These are phyloP conservation scores for Notiomystis cincta DNA, from an alignment of 2,113 vertebrate species.

Conservation along the genomic window DNA sequence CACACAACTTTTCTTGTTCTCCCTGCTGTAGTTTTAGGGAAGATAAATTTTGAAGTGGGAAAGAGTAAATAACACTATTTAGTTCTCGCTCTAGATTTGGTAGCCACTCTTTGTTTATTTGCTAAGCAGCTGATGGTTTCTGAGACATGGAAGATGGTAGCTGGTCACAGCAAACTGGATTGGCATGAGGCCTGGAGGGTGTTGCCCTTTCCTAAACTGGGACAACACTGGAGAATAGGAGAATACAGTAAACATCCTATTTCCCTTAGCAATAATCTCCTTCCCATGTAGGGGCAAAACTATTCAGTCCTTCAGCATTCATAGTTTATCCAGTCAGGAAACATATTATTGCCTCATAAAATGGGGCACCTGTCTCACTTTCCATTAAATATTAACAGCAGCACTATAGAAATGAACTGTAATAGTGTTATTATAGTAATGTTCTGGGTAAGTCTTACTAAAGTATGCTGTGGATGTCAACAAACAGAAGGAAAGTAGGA, in stretches of 20 bases:
- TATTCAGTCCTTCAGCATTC: not conserved
- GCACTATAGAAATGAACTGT: not conserved
- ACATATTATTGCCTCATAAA: conserved; percentile 37
- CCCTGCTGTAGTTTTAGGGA: not conserved
- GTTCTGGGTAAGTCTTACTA: conserved; percentile 21
- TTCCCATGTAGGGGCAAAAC: not conserved
- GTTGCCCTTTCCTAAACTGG: not conserved
- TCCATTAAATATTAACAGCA: conserved; percentile 64
- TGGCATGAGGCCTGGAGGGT: not conserved
- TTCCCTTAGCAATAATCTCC: not conserved
- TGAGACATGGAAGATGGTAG: not conserved
- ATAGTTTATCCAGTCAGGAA: not conserved
- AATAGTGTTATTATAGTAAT: conserved; percentile 8
- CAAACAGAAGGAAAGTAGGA: not conserved
- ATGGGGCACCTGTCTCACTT: conserved; percentile 25
- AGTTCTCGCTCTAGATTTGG: accelerated
- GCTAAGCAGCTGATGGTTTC: not conserved
- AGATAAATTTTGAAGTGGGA: not conserved
- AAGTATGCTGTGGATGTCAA: not conserved
- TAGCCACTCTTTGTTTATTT: not conserved
- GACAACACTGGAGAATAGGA: not conserved
- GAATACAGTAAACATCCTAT: not conserved
- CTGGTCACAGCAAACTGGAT: not conserved
- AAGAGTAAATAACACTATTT: not conserved
- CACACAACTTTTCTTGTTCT: not conserved